Percentiles rank a stretch among this genome's conserved stretches.
Conservation (phyloP, 2,888 invertebrate genomes). For the Erebia palarica region DNA sequence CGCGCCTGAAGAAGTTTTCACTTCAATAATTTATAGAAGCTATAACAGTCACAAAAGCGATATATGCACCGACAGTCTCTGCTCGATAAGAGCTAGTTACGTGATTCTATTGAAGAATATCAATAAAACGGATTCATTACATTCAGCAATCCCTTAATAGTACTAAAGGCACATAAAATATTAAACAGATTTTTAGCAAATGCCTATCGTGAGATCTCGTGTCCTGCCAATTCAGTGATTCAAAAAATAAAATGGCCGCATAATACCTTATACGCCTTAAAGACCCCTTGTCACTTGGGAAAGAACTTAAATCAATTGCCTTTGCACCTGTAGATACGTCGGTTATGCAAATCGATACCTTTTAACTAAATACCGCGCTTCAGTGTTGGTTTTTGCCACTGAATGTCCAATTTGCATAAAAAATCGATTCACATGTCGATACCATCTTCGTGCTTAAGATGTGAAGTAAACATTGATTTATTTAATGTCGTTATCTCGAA, state of each 20-base stretch:
- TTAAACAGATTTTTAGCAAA: slow-evolving; percentile 33
- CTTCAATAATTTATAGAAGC: too few relatives aligned
- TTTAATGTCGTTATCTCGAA: slow-evolving; percentile 12
- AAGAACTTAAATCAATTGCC: slow-evolving; percentile 76
- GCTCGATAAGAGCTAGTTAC: not conserved
- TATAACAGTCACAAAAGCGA: not conserved
- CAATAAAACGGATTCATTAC: not conserved
- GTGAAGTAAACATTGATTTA: slow-evolving; percentile 27
- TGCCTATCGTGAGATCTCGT: slow-evolving; percentile 43
- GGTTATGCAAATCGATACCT: slow-evolving; percentile 78
- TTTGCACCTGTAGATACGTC: slow-evolving; percentile 78
- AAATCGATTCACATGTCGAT: slow-evolving; percentile 32
- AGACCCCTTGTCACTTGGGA: slow-evolving; percentile 66
- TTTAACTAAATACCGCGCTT: slow-evolving; percentile 51
- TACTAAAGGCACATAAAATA: slow-evolving; percentile 26
- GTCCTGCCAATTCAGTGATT: slow-evolving; percentile 49
- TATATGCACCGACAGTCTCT: not conserved
- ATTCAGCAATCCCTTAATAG: slow-evolving; percentile 15
- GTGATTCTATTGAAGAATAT: not conserved
- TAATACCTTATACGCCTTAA: slow-evolving; percentile 72
- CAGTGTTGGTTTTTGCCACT: slow-evolving; percentile 41
- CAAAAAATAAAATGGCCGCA: slow-evolving; percentile 69
- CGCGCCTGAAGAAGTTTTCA: too few relatives aligned
- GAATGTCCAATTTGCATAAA: slow-evolving; percentile 38
- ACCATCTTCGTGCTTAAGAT: slow-evolving; percentile 23